Conservation (phyloP, 2,888 invertebrate genomes). For the Augochlorella aurata region DNA sequence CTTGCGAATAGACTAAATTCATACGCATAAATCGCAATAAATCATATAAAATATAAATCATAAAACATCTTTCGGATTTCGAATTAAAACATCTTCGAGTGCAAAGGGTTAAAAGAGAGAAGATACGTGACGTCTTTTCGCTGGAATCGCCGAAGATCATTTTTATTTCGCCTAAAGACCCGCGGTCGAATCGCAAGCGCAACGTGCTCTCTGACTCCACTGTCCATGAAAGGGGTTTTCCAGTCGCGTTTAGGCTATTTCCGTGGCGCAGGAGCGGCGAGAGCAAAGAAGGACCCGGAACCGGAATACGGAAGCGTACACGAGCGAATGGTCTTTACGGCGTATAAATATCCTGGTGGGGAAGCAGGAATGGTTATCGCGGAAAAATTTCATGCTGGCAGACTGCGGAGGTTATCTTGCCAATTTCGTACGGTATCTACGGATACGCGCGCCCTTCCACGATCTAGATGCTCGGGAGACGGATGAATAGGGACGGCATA, state of each 20-base stretch:
- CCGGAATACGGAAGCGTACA: not conserved
- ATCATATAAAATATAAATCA: too few species aligned
- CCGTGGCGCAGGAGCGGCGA: too few species aligned
- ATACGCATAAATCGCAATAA: too few species aligned
- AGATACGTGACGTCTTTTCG: too few species aligned
- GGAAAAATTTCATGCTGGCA: conserved; percentile 33
- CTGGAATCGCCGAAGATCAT: too few species aligned
- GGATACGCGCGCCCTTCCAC: conserved; percentile 25
- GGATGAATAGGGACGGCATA: conserved; percentile 37
- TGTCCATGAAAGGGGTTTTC: not conserved
- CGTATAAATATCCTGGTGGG: conserved; percentile 29
- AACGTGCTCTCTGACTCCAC: not conserved
- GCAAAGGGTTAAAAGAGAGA: too few species aligned
- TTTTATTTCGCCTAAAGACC: too few species aligned
- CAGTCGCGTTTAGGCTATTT: not conserved
- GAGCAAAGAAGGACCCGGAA: not conserved
- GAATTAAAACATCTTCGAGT: too few species aligned
- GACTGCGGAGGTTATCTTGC: conserved; percentile 46
- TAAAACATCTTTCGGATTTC: too few species aligned
- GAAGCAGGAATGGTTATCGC: conserved; percentile 8
- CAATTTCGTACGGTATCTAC: conserved; percentile 39
- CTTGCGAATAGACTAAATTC: too few species aligned
- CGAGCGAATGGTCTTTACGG: conserved; percentile 5
- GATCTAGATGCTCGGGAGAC: conserved; percentile 27
- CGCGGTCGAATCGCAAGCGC: too few species aligned